phyloP scores from a whole-genome alignment of 2,888 invertebrate species.

The Lobophora halterata region DNA sequence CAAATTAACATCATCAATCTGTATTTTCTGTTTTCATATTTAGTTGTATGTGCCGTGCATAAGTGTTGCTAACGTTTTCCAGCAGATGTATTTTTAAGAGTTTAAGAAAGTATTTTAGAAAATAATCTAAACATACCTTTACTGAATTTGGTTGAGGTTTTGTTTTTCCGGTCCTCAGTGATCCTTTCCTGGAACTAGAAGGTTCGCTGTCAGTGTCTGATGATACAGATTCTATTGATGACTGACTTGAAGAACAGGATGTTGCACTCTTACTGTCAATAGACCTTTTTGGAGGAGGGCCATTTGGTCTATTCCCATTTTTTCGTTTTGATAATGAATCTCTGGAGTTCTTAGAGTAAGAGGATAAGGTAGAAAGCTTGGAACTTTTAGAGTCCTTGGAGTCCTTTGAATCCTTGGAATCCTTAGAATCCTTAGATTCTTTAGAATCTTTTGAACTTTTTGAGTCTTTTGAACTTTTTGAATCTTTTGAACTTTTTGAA shows the following conservation, averaged over 20 bases:
- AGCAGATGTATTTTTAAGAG: too few relatives aligned
- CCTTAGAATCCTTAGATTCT: slow-evolving; percentile 8
- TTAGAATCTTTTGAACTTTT: slow-evolving; percentile 15
- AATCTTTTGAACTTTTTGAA: slow-evolving; percentile 19
- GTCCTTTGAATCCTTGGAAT: slow-evolving; percentile 24
- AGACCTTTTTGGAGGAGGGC: slow-evolving; percentile 66
- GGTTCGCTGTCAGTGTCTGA: slow-evolving; percentile 71
- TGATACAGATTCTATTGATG: slow-evolving; percentile 68
- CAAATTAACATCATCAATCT: too few relatives aligned
- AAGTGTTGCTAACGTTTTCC: too few relatives aligned
- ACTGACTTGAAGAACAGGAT: slow-evolving; percentile 71
- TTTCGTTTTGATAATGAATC: slow-evolving; percentile 48
- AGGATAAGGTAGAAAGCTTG: slow-evolving; percentile 15
- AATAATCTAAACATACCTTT: slow-evolving; percentile 57
- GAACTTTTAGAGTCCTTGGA: slow-evolving; percentile 41
- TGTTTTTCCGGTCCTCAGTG: slow-evolving; percentile 58
- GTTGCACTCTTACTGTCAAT: slow-evolving; percentile 68
- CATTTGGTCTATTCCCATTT: slow-evolving; percentile 57
- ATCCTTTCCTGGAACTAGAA: slow-evolving; percentile 56
- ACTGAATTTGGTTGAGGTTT: slow-evolving; percentile 49
- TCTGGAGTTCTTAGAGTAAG: slow-evolving; percentile 13
- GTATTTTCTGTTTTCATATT: too few relatives aligned
- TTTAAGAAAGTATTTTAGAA: too few relatives aligned
- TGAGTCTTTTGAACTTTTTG: slow-evolving; percentile 8
- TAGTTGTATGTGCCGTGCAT: too few relatives aligned